phyloP scores from a whole-genome alignment of 2,888 invertebrate species.

The Pantelozetes paolii region DNA sequence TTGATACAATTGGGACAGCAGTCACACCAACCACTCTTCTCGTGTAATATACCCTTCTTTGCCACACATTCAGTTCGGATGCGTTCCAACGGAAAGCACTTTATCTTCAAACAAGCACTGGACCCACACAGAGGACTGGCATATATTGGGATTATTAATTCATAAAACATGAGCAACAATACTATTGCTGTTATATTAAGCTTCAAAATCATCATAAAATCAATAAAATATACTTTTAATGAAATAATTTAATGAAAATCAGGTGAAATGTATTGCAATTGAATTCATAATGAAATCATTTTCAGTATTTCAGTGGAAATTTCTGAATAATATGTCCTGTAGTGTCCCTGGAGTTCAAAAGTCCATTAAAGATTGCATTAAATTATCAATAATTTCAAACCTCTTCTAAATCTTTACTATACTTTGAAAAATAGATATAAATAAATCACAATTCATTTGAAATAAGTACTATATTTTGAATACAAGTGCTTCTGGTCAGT shows the following conservation, averaged over 20 bases:
- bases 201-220: not conserved
- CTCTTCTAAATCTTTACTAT: too few relatives aligned
- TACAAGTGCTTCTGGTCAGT: too few relatives aligned
- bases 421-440: too few relatives aligned
- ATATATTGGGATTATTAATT: too few relatives aligned
- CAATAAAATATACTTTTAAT: not conserved
- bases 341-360: not conserved
- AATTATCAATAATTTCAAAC: too few relatives aligned
- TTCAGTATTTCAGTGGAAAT: not conserved
- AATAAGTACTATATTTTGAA: too few relatives aligned
- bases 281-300: not conserved
- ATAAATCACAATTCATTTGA: too few relatives aligned
- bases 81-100: not conserved
- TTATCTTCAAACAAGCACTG: not conserved
- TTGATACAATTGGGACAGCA: conserved; percentile 2
- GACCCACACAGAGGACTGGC: not conserved
- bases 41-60: not conserved
- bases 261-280: not conserved
- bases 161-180: not conserved
- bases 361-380: not conserved
- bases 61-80: not conserved
- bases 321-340: not conserved
- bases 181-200: not conserved
- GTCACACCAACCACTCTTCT: not conserved
- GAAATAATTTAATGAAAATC: not conserved